Evolutionary conservation across 1,140 invertebrate genomes (phyloP), one percentile per base, ranked within the genome.

Genomic region (Danaus melanippus): DNA sequence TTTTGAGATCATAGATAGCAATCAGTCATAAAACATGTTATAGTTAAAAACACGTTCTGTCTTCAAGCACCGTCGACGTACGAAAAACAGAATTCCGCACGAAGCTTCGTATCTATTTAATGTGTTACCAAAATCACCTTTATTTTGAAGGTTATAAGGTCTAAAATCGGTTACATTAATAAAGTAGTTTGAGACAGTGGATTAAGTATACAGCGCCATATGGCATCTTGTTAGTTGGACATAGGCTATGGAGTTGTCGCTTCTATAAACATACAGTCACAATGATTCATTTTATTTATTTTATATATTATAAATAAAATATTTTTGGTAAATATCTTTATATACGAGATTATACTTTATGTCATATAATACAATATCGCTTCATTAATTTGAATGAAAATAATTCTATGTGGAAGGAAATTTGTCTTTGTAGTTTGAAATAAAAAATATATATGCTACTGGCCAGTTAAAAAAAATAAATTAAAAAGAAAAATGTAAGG

Each of bases 171-270:
- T 45, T 50, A 12, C 9, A 46, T 50, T 11, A 12, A 42, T 49
- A 10, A 32, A 10, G 10, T 41, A 12, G 48, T 15, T 56, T 46
- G 42, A 40, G 44, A 53, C 60, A 64, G 60, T 63, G 58, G 61
- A 61, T 67, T 62, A 67, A 49, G 53, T 50, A 54, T 45, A 53
- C 47, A 53, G 53, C 61, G 58, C 60, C 64, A 66, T 66, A 66
- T 66, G 73, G 69, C 62, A 71, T 71, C 72, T 76, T 68, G 67
- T 72, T 69, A 69, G 66, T 73, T 65, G 68, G 63, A 69, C 69
- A 70, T 62, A 70, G 67, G 64, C 62, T 52, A 55, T 40, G 58
- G 58, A 60, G 52, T 52, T 61, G 50, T 49, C 48, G 44, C 42
- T 42, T 52, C 15, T 12, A n/a, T 55, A 55, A 32, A 32, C 21